Percentiles rank a stretch among this genome's conserved stretches.
These are phyloP conservation scores for Benitochromis conjunctus DNA, from an alignment of 2,113 vertebrate genomes.

Conservation along the genomic window DNA sequence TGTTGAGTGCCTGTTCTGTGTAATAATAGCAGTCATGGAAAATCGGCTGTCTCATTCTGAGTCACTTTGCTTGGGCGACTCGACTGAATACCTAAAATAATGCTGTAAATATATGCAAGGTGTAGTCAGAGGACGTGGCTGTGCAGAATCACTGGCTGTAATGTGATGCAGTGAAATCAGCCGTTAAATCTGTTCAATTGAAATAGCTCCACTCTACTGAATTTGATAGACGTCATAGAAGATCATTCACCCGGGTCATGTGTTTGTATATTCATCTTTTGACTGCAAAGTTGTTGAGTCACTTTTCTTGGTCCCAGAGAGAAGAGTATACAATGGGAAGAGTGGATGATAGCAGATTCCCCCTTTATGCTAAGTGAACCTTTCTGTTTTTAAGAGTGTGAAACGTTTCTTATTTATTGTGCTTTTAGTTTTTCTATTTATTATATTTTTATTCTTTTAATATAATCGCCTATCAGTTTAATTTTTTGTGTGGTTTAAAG, in stretches of 20 bases:
- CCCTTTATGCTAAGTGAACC: accelerated
- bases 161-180: background rate
- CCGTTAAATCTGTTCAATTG: background rate
- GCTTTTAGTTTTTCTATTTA: background rate
- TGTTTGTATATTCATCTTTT: background rate
- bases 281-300: background rate
- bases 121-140: background rate
- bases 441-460: accelerated
- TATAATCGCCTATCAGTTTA: background rate
- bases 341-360: background rate
- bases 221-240: background rate
- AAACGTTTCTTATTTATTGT: background rate
- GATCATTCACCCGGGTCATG: background rate
- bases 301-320: background rate
- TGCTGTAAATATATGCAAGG: background rate
- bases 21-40: background rate
- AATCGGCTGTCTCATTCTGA: background rate
- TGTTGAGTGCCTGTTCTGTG: background rate
- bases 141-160: background rate
- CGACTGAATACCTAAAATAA: background rate
- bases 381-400: background rate
- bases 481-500: background rate
- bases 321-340: background rate
- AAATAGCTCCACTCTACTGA: background rate
- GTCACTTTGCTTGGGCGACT: background rate